phyloP scores from a whole-genome alignment of 2,797 vertebrate species.

The Leptatherina wallacei region DNA sequence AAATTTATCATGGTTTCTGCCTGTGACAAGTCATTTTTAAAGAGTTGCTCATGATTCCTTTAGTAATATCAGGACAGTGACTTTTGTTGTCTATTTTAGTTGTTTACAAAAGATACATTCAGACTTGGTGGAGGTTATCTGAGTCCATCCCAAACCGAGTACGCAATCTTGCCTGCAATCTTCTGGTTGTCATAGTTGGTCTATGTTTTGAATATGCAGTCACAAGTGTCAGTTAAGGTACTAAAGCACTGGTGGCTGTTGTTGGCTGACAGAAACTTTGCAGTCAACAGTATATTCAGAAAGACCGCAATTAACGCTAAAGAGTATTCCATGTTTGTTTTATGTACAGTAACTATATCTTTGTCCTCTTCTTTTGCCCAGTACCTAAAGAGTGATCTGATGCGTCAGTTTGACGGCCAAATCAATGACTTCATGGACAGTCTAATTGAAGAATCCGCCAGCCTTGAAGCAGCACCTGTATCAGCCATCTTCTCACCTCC shows the following conservation, averaged over 20 bases:
- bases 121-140: neutral
- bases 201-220: too few relatives aligned
- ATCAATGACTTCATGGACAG: constrained; percentile 92
- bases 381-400: constrained; percentile 90
- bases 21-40: neutral
- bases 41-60: constrained; percentile 1
- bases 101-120: neutral
- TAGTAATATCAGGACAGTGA: neutral
- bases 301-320: neutral
- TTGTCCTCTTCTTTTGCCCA: constrained; percentile 51
- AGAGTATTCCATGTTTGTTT: neutral
- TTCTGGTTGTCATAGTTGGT: neutral
- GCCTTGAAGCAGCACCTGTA: constrained; percentile 82
- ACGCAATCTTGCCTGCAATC: neutral
- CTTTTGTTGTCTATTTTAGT: neutral
- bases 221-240: too few relatives aligned
- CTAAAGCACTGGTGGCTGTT: too few relatives aligned
- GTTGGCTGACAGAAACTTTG: neutral
- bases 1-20: constrained; percentile 4
- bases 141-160: neutral
- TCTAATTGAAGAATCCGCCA: constrained; percentile 89
- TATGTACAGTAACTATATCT: neutral
- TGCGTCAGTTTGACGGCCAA: constrained; percentile 91
- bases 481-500: constrained; percentile 80
- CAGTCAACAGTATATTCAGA: neutral